These are phyloP conservation scores for Apteryx owenii DNA, from an alignment of 2,113 vertebrate species.

Conservation along the genomic window DNA sequence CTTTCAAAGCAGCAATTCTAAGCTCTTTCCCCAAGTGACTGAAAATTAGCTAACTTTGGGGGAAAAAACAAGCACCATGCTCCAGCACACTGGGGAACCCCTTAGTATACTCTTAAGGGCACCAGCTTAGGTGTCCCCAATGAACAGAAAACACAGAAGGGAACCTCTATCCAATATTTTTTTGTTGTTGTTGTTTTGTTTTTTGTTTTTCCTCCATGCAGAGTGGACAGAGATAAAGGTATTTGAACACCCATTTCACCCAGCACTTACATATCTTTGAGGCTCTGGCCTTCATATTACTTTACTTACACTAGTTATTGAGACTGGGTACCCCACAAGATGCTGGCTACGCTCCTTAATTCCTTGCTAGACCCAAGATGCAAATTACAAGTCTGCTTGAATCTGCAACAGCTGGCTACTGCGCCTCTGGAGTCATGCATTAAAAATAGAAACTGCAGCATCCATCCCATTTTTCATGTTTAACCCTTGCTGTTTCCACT, in stretches of 20 bases:
- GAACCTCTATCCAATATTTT: not conserved
- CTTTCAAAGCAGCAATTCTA: not conserved
- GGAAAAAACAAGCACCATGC: not conserved
- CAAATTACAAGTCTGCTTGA: not conserved
- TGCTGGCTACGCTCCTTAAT: not conserved
- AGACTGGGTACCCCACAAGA: not conserved
- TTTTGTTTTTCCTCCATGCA: not conserved
- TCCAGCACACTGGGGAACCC: not conserved
- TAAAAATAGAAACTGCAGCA: not conserved
- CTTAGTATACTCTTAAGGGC: not conserved
- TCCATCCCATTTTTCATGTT: not conserved
- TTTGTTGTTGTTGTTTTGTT: not conserved
- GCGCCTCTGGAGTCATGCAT: not conserved
- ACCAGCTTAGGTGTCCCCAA: not conserved
- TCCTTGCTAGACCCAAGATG: not conserved
- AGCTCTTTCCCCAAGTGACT: not conserved
- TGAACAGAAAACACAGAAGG: not conserved
- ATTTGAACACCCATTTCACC: not conserved
- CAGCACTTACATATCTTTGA: not conserved
- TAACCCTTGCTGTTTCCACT: not conserved
- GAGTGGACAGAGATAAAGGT: not conserved
- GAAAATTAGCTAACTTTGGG: not conserved
- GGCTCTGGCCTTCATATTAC: not conserved
- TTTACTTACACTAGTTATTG: not conserved
- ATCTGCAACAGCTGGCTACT: constrained; percentile 7